Evolutionary conservation across 2,797 vertebrate species (phyloP).

Genomic region (Furcifer pardalis): DNA sequence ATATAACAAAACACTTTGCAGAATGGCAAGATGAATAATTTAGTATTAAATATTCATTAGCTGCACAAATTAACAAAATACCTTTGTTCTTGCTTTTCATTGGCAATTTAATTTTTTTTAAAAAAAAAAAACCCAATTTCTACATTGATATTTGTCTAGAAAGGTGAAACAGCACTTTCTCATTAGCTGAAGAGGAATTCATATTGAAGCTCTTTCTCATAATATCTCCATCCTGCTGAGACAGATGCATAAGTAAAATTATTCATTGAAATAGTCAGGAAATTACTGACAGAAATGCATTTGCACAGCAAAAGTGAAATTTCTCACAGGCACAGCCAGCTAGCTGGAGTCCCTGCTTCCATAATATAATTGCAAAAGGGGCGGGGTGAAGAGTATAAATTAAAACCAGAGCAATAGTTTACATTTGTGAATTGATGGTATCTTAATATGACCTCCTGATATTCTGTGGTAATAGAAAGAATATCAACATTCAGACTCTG

Average conservation of each 20-base stretch:
- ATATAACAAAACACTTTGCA: slow-evolving; percentile 57
- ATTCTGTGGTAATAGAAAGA: neutral
- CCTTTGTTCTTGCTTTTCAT: slow-evolving; percentile 54
- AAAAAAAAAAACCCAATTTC: slow-evolving; percentile 30
- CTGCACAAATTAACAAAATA: slow-evolving; percentile 62
- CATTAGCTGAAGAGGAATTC: slow-evolving; percentile 33
- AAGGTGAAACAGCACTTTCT: slow-evolving; percentile 42
- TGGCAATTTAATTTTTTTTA: slow-evolving; percentile 45
- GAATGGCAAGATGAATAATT: slow-evolving; percentile 59
- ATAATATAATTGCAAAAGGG: neutral
- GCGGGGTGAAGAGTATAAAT: slow-evolving; percentile 5
- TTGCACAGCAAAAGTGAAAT: slow-evolving; percentile 15
- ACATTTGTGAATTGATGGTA: neutral
- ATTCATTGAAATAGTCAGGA: slow-evolving; percentile 16
- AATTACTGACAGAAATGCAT: slow-evolving; percentile 24
- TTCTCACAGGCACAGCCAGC: slow-evolving; percentile 7
- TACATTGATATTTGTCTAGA: slow-evolving; percentile 22
- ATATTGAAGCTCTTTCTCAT: slow-evolving; percentile 27
- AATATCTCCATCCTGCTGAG: slow-evolving; percentile 8
- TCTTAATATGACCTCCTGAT: neutral
- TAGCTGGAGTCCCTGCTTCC: slow-evolving; percentile 42
- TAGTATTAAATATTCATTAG: slow-evolving; percentile 63
- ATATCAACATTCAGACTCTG: neutral
- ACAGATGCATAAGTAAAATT: slow-evolving; percentile 43
- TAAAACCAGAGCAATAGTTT: rapidly evolving